Conservation (phyloP, 2,888 invertebrate species). For the Eledona agricola region DNA sequence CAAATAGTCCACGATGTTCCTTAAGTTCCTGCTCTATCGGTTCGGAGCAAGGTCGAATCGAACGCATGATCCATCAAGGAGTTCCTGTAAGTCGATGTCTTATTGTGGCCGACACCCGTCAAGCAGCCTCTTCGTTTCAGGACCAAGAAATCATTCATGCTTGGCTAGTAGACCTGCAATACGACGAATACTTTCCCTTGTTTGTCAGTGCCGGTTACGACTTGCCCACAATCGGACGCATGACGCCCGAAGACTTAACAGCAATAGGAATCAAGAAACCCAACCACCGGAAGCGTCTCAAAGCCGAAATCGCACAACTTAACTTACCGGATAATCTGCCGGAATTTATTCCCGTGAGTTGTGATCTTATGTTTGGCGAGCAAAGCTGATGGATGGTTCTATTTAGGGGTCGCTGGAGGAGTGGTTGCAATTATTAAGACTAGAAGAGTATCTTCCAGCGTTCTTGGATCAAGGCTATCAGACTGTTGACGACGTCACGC, state of each 20-base stretch:
- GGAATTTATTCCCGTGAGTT: conserved; percentile 88
- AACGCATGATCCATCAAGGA: conserved; percentile 78
- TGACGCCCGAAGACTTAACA: conserved; percentile 96
- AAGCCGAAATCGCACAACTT: conserved; percentile 94
- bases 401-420: conserved; percentile 88
- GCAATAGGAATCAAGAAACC: conserved; percentile 95
- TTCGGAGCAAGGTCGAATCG: conserved; percentile 74
- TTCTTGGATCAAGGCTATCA: conserved; percentile 93
- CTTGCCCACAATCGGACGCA: conserved; percentile 96
- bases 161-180: conserved; percentile 93
- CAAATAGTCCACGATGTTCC: conserved; percentile 74
- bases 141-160: conserved; percentile 94
- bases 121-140: conserved; percentile 62
- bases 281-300: conserved; percentile 93
- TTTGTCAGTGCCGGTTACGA: conserved; percentile 97
- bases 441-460: conserved; percentile 92
- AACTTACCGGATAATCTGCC: conserved; percentile 95
- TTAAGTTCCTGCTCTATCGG: conserved; percentile 83
- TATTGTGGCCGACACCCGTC: background rate
- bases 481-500: conserved; percentile 92
- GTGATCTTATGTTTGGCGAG: background rate
- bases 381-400: conserved; percentile 7
- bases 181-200: conserved; percentile 93
- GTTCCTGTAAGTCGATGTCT: conserved; percentile 64
- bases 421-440: conserved; percentile 89